Base-by-base conservation (phyloP, 2,797 vertebrate genomes). In the Fratercula arctica region DNA sequence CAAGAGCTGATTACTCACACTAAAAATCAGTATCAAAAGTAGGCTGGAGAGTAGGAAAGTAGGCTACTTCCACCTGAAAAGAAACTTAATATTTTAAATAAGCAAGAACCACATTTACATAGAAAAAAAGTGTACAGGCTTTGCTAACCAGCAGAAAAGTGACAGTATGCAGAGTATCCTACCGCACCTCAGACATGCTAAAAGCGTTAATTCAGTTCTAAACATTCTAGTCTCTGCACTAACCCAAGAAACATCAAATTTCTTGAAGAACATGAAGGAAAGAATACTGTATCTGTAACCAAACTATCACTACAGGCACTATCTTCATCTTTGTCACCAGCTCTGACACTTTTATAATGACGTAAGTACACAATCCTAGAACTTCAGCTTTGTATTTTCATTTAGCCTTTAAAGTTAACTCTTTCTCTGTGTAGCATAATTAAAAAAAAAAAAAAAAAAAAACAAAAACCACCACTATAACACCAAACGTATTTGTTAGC, bases 81-180 rank as follows among this genome's bases (percentile, higher is more conserved):
- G 60, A 23, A 2, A 3, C 0, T 5, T 13, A 10, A 2, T 24
- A 31, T 8, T 18, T 45, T 6, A 35, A 85, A 33, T 29, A 72
- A 56, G 14, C 11, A 81, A 54, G 12, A 70, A 41, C 4, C 13
- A 60, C 9, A 16, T 2, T 64, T 10, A 57, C 8, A 7, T 3
- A 59, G 25, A 11, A 43, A 19, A 78, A 72, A 26, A 5, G 0
- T 8, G 0, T 2, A 0, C 3, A 48, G 60, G 14, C 29, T 89
- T 51, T 66, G 41, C 39, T 28, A 39, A 54, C 9, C 41, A 51
- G 13, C 6, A 91, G 46, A 29, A 72, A 67, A 80, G 20, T 5
- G 2, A 8, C 18, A 63, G 18, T 6, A 39, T 11, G 51, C 17
- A 63, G 14, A 67, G 17, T 5, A 41, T 41, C 28, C 26, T 2